Percentiles rank a stretch among this genome's conserved stretches.
Conservation (phyloP, 2,888 invertebrate genomes). For the Urechis unicinctus region DNA sequence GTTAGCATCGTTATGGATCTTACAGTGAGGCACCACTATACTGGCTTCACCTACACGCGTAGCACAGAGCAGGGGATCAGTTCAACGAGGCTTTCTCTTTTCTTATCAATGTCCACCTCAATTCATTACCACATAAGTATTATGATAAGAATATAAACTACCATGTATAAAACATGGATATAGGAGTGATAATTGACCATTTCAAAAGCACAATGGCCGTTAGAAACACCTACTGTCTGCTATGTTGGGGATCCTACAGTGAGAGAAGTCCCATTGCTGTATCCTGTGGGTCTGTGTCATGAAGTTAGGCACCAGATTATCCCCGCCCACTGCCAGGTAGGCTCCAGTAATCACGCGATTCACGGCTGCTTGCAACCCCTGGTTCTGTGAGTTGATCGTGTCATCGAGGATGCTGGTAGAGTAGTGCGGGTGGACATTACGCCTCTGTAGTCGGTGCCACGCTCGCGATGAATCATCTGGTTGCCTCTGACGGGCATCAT, state of each 20-base stretch:
- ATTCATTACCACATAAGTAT: no score
- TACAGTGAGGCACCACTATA: constrained; percentile 72
- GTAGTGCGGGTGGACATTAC: constrained; percentile 42
- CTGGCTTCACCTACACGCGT: constrained; percentile 60
- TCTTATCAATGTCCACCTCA: neutral
- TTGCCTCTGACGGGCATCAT: constrained; percentile 1
- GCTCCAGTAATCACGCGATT: constrained; percentile 48
- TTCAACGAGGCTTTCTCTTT: neutral
- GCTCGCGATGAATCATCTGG: neutral
- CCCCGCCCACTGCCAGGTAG: constrained; percentile 45
- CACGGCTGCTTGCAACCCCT: constrained; percentile 43
- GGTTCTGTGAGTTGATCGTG: constrained; percentile 31
- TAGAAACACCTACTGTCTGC: constrained; percentile 59
- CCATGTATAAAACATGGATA: neutral
- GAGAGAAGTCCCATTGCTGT: constrained; percentile 77
- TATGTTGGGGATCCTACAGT: constrained; percentile 67
- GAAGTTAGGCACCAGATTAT: constrained; percentile 50
- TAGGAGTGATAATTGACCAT: neutral
- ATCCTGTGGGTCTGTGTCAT: constrained; percentile 70
- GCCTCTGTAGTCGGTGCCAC: constrained; percentile 24
- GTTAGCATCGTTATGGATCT: constrained; percentile 81
- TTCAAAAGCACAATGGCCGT: neutral
- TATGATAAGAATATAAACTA: neutral
- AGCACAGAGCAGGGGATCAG: neutral
- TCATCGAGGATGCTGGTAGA: constrained; percentile 40